Base-by-base conservation (phyloP, 2,113 vertebrate genomes). In the Perognathus longimembris region DNA sequence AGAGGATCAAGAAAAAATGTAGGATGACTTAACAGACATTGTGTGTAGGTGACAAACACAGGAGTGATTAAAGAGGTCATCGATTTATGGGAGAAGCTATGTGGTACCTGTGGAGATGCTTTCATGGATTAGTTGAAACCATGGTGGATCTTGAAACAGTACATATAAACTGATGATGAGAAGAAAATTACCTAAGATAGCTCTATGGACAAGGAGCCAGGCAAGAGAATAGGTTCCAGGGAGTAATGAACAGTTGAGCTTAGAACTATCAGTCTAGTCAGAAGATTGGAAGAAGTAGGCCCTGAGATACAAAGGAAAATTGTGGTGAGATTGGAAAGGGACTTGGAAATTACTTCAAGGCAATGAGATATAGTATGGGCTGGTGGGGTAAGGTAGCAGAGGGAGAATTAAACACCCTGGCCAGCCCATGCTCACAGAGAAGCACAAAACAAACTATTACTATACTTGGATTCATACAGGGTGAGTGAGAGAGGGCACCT, bases 111-210 rank as follows among this genome's bases (percentile, higher is more conserved):
- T 61, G 24, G 42, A 73, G 18, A 14, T 32, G 61, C 61, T 82
- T n/a, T 75, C 34, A 15, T 90, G 75, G 61, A 54, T 71, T 83
- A 66, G 70, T 28, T n/a, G 54, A 85, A 84, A 42, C 70, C 86
- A 42, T 28, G 26, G 30, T 95, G 89, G 20, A 36, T 32, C 45
- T 78, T 85, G 87, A 84, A 89, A 74, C 70, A 84, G 24, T 82
- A 26, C 74, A 40, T 84, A 87, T 64, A 82, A 81, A 69, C 42
- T 40, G 54, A 30, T 67, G n/a, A 92, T 1, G 28, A 85, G 20
- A 69, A 45, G 70, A 73, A 8, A 18, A 54, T 54, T 12, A 14
- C 50, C 50, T 54, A 15, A 54, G 50, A 54, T 17, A 54, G 50
- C 50, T 18, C 50, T 18, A 18, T 20, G 17, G 50, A 54, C 50